Evolutionary conservation across 2,888 invertebrate genomes (phyloP).

Genomic region (Philopedon plagiatum): DNA sequence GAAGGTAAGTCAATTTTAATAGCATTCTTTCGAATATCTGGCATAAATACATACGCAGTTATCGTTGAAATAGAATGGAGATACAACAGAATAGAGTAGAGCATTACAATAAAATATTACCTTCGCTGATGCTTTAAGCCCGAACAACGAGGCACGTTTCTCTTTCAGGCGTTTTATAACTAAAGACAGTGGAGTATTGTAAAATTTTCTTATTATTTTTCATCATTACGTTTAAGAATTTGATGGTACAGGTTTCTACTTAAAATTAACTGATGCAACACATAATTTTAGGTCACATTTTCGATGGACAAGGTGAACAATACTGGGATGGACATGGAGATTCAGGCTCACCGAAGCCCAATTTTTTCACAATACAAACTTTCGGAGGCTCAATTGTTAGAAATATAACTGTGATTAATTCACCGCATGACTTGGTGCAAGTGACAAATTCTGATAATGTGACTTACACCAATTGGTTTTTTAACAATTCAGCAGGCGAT

Average conservation of each 20-base stretch:
- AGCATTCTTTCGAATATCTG: no score
- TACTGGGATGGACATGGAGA: constrained; percentile 54
- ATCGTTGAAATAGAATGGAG: no score
- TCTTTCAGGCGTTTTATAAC: no score
- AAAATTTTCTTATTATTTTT: no score
- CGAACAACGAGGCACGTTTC: no score
- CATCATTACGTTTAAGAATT: no score
- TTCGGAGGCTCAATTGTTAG: constrained; percentile 41
- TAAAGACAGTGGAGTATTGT: no score
- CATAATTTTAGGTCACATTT: constrained; percentile 33
- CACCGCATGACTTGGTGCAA: constrained; percentile 49
- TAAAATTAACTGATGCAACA: not conserved
- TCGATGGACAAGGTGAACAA: constrained; percentile 52
- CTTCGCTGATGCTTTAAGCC: no score
- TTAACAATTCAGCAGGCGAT: constrained; percentile 52
- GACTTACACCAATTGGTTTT: constrained; percentile 43
- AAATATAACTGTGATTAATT: constrained; percentile 51
- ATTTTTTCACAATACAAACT: constrained; percentile 52
- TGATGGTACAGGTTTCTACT: no score
- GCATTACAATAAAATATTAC: no score
- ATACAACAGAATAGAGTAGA: no score
- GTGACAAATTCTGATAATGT: constrained; percentile 46
- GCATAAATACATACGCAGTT: no score
- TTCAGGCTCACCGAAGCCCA: constrained; percentile 45
- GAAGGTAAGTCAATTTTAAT: constrained; percentile 22